A percentile compares a stretch with the other conserved stretches of the same genome.
phyloP scores from a whole-genome alignment of 2,797 vertebrate genomes.

The Mus minutoides region DNA sequence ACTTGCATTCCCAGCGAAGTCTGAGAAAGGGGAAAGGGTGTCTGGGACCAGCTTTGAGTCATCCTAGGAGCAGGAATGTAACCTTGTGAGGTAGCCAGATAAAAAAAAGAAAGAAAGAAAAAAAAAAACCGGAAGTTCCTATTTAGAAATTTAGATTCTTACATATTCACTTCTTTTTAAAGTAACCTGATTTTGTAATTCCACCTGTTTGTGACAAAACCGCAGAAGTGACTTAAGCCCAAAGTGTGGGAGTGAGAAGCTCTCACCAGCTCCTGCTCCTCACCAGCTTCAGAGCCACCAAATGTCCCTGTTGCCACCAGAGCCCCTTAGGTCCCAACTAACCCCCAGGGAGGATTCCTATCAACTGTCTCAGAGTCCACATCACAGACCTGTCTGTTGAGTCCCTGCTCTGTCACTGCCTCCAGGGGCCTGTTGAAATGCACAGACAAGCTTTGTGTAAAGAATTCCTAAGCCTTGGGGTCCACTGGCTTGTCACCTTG shows the following conservation, averaged over 20 bases:
- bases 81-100: not conserved
- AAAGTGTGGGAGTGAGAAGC: accelerated
- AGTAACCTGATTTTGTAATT: not conserved
- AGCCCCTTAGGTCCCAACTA: not conserved
- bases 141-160: not conserved
- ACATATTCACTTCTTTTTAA: not conserved
- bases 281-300: not conserved
- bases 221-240: not conserved
- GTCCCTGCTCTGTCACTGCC: not conserved
- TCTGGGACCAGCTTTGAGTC: not conserved
- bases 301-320: not conserved
- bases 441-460: not conserved
- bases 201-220: not conserved
- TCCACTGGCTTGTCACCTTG: not conserved
- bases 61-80: accelerated
- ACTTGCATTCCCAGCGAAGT: not conserved
- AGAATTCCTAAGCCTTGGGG: no score
- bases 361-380: not conserved
- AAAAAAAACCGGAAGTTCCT: not conserved
- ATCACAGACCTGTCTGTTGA: not conserved
- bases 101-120: not conserved
- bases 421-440: not conserved
- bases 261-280: no score
- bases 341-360: not conserved
- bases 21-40: not conserved